Evolutionary conservation across 2,113 vertebrate genomes (phyloP).

Genomic region (Halcyon senegalensis): DNA sequence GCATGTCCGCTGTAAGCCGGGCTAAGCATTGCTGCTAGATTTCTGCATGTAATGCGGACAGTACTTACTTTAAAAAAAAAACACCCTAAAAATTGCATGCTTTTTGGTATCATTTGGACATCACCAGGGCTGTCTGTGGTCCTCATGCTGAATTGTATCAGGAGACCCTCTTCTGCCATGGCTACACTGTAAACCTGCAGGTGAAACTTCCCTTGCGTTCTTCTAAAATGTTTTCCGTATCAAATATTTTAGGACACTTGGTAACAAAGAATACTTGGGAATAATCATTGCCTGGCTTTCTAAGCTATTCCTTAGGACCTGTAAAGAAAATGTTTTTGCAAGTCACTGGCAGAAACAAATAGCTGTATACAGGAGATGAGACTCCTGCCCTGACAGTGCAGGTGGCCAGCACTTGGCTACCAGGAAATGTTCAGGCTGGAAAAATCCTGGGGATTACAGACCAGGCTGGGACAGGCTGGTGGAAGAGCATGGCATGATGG

Average conservation of each 20-base stretch:
- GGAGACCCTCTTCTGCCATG: neutral
- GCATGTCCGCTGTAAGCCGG: neutral
- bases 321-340: neutral
- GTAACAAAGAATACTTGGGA: neutral
- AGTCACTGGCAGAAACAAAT: neutral
- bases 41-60: neutral
- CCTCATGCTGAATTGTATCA: neutral
- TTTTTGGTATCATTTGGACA: neutral
- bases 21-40: neutral
- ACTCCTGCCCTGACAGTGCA: neutral
- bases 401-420: neutral
- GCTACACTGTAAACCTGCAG: neutral
- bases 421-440: neutral
- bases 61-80: neutral
- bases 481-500: neutral
- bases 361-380: neutral
- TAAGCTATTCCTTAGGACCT: neutral
- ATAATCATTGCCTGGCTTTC: neutral
- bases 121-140: neutral
- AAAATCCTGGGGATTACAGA: neutral
- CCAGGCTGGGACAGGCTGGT: neutral
- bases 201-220: neutral
- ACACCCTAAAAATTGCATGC: neutral
- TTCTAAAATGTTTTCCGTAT: neutral
- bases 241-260: neutral